These are phyloP conservation scores for Conops quadrifasciatus DNA, from an alignment of 2,888 invertebrate genomes.

Conservation along the genomic window DNA sequence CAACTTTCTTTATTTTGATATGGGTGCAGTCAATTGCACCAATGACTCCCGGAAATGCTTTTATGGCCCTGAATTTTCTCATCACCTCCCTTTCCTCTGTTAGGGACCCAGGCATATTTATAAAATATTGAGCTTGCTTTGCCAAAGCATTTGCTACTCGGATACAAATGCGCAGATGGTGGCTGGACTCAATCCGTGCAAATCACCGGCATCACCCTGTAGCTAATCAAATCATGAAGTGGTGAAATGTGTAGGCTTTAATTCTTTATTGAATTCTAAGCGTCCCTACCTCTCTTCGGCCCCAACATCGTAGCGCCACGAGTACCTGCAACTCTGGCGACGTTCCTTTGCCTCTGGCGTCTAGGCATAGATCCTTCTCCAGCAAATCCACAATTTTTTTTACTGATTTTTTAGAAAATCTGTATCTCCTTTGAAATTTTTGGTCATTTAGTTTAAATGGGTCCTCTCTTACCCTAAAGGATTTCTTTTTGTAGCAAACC, in stretches of 20 bases:
- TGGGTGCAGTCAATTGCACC: constrained; percentile 11
- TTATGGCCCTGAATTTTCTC: background rate
- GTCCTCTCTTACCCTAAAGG: no score
- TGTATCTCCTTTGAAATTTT: no score
- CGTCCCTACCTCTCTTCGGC: background rate
- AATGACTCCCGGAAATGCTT: background rate
- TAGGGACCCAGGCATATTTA: background rate
- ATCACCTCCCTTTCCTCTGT: background rate
- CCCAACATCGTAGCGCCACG: background rate
- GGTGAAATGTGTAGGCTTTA: background rate
- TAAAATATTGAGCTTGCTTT: background rate
- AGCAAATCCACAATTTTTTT: no score
- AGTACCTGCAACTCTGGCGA: background rate
- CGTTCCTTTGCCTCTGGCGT: no score
- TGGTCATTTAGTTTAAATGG: no score
- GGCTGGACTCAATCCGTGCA: background rate
- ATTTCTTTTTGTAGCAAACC: no score
- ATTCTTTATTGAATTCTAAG: background rate
- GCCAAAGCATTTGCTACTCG: constrained; percentile 1
- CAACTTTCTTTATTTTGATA: constrained; percentile 3
- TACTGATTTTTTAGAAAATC: no score
- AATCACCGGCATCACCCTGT: constrained; percentile 1
- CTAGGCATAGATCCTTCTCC: no score
- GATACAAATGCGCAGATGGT: background rate
- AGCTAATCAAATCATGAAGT: background rate